Conservation (phyloP, 2,113 vertebrate genomes). For the Dasyprocta punctata region DNA sequence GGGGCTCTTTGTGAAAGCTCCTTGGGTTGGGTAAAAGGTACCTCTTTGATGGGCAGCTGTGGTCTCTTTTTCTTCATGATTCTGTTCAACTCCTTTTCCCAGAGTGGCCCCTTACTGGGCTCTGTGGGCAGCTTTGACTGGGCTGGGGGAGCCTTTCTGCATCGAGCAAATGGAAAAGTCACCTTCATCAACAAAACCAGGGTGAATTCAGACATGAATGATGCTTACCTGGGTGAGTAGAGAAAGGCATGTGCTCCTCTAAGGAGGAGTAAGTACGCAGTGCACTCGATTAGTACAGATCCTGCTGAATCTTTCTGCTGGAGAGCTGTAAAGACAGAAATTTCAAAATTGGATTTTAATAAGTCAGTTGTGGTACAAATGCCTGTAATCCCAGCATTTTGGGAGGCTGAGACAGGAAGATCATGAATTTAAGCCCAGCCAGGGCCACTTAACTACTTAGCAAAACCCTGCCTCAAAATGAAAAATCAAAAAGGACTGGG, state of each 20-base stretch:
- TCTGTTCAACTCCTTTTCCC: neutral
- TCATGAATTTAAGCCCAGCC: neutral
- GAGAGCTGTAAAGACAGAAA: constrained; percentile 34
- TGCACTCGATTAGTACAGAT: neutral
- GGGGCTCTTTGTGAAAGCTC: neutral
- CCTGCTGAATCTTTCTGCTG: neutral
- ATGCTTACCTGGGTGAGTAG: constrained; percentile 83
- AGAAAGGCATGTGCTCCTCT: neutral
- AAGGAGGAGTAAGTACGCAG: neutral
- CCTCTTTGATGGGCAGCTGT: neutral
- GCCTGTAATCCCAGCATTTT: neutral
- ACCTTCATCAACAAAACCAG: constrained; percentile 79
- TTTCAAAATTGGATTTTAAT: constrained; percentile 22
- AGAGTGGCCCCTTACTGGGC: constrained; percentile 77
- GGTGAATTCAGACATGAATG: constrained; percentile 64
- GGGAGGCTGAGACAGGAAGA: neutral
- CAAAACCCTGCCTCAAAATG: neutral
- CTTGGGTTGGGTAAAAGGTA: neutral
- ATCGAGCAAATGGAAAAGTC: neutral
- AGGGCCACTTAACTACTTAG: neutral
- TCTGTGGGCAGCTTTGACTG: constrained; percentile 83
- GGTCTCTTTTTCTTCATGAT: neutral
- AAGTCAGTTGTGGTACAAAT: neutral
- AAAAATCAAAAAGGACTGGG: neutral
- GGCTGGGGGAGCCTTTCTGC: constrained; percentile 81